phyloP scores from a whole-genome alignment of 1,140 invertebrate species.

The Listronotus bonariensis region DNA sequence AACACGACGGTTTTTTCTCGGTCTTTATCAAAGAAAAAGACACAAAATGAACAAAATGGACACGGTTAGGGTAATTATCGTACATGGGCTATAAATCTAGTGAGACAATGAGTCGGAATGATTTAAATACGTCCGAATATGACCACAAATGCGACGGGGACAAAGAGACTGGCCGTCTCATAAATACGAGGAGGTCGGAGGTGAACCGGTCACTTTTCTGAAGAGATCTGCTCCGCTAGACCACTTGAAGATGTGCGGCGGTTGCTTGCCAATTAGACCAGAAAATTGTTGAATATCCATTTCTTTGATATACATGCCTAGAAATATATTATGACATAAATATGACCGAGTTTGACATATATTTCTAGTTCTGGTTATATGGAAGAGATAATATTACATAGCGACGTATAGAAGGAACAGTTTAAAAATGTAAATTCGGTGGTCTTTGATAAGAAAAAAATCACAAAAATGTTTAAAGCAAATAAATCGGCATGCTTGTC shows the following conservation, averaged over 20 bases:
- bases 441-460: too few relatives aligned
- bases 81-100: slow-evolving; percentile 3
- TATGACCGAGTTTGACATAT: too few relatives aligned
- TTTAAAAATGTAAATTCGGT: too few relatives aligned
- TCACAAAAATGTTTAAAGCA: too few relatives aligned
- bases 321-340: too few relatives aligned
- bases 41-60: slow-evolving; percentile 3
- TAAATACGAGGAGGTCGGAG: slow-evolving; percentile 4
- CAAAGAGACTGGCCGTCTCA: background rate
- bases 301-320: too few relatives aligned
- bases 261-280: slow-evolving; percentile 12
- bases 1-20: too few relatives aligned
- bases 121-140: slow-evolving; percentile 14
- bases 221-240: background rate
- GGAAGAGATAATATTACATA: too few relatives aligned
- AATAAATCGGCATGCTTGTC: too few relatives aligned
- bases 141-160: slow-evolving; percentile 4
- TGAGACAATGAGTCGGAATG: slow-evolving; percentile 14
- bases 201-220: background rate
- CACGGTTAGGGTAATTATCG: slow-evolving; percentile 22
- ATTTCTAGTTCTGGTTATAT: too few relatives aligned
- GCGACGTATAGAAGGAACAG: too few relatives aligned
- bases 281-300: slow-evolving; percentile 1
- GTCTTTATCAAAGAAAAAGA: background rate
- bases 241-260: slow-evolving; percentile 8